Evolutionary conservation across 2,888 invertebrate genomes (phyloP), one percentile per base, ranked within the genome.

Genomic region (Mimas tiliae): DNA sequence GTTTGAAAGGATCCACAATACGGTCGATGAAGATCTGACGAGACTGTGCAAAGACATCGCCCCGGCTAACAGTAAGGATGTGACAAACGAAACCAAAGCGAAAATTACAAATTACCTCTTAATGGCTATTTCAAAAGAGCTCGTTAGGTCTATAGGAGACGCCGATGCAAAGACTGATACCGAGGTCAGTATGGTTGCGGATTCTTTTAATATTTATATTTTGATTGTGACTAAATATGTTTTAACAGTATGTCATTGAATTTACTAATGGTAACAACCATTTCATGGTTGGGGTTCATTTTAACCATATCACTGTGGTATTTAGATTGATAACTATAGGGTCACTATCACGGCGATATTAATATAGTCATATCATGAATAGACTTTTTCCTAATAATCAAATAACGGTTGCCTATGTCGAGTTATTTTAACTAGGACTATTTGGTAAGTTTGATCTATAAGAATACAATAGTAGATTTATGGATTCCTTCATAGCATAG

Each of bases 111-210:
- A 93, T 88, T 93, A 93, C 83, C 90, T 93, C 74, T 80, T 93
- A 79, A 91, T 93, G 91, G 93, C 93, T 79, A 93, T 93, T 81
- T 93, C 93, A 58, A 93, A 93, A 81, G 93, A 93, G 77, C 89
- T 93, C 67, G 92, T 93, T 72, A 88, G 93, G 76, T 93, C 93
- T 52, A 93, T 93, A 70, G 93, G 93, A 65, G 93, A 93, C 70
- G 93, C 93, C 16, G 93, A 93, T 70, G 93, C 93, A 75, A 93
- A 93, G 85, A 93, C 93, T 80, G 93, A 93, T 79, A 92, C 93
- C 53, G 93, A 93, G 93, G 93, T 92, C 75, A 87, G 89, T 88
- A 82, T 75, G 78, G 73, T 79, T 74, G 73, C 70, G 74, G 76
- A 65, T 68, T 69, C 65, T 68, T 64, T 68, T 62, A 67, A 68